A percentile compares a stretch with the other conserved stretches of the same genome.
phyloP scores from a whole-genome alignment of 2,888 invertebrate species.

The Campoplex capitator region DNA sequence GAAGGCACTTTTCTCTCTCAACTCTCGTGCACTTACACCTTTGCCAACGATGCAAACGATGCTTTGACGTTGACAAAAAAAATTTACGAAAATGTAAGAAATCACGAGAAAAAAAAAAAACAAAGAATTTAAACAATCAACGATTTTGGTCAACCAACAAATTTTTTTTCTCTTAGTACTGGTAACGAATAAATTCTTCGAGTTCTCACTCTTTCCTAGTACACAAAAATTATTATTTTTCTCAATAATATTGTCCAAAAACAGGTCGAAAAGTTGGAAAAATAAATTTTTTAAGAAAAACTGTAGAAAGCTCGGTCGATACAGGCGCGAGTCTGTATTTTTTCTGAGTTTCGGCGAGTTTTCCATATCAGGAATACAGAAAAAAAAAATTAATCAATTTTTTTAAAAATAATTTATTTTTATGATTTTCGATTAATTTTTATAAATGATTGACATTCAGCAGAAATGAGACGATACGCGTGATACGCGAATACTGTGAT shows the following conservation, averaged over 20 bases:
- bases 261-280: no score
- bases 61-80: background rate
- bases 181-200: background rate
- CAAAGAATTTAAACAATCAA: no score
- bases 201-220: background rate
- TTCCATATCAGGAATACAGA: no score
- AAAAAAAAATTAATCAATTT: background rate
- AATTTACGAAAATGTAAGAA: background rate
- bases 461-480: constrained; percentile 81
- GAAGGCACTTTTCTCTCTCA: constrained; percentile 28
- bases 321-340: no score
- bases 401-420: background rate
- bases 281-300: no score
- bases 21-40: constrained; percentile 1
- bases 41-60: background rate
- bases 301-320: no score
- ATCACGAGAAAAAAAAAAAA: no score
- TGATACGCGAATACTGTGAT: constrained; percentile 79
- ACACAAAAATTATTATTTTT: background rate
- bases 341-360: no score
- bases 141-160: no score
- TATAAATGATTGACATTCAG: background rate
- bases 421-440: background rate
- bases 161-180: no score
- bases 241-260: no score